Conservation (phyloP, 2,113 vertebrate genomes). For the Aix galericulata region DNA sequence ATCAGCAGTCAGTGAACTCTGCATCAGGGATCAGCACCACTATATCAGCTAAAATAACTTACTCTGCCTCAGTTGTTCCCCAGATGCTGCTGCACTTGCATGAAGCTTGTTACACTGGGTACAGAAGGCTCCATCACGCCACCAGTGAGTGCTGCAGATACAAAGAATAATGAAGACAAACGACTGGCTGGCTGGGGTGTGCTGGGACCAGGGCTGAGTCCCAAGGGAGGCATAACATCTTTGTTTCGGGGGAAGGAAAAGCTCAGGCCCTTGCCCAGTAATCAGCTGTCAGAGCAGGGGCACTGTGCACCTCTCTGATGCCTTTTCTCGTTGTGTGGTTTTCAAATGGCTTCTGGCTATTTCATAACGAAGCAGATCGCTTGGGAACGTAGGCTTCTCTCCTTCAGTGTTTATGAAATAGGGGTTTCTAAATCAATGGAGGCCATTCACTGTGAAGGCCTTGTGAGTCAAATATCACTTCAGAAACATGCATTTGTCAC, state of each 20-base stretch:
- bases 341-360: not conserved
- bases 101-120: not conserved
- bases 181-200: not conserved
- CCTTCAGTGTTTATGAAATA: not conserved
- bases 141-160: not conserved
- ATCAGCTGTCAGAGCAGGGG: not conserved
- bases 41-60: constrained; percentile 23
- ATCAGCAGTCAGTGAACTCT: not conserved
- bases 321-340: not conserved
- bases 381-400: not conserved
- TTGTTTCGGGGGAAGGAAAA: not conserved
- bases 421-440: not conserved
- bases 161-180: not conserved
- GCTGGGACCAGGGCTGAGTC: not conserved
- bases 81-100: not conserved
- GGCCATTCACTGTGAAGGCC: not conserved
- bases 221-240: not conserved
- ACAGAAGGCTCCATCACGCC: not conserved
- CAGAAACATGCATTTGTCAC: not conserved
- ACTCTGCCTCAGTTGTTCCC: not conserved
- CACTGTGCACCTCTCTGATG: not conserved
- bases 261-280: not conserved
- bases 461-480: not conserved
- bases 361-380: not conserved
- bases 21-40: not conserved